Evolutionary conservation across 2,888 invertebrate genomes (phyloP), one percentile per base, ranked within the genome.

Genomic region (Nineta flava): DNA sequence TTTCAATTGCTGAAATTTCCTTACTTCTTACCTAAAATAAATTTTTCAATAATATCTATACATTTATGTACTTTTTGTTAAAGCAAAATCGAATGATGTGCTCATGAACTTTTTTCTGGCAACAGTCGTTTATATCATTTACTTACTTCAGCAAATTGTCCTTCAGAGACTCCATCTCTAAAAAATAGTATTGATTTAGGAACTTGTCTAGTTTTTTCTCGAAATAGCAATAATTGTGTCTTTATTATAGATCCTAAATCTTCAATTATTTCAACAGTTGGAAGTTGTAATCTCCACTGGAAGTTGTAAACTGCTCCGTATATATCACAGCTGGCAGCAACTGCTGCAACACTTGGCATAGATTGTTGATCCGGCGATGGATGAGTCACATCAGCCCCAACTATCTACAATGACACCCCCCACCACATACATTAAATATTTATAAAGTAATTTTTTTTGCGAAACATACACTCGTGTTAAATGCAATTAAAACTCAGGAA

Each of bases 381-480:
- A 70, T 94, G 94, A 0, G 93, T 92, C 6, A 94, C 93, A 67
- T 94, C 94, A 6, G 92, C 92, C 0, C 94, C 94, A 35, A 91
- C 72, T 13, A 49, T 35, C 49, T 49, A 35, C 12, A 10, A 17
- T 38, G 7, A 5, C 9, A 32, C 46, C 10, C 3, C 2, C n/a
- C 3, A 31, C n/a, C 5, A 4, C 10, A 1, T 61, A 57, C 48
- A 62, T 61, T 3, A 34, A 17, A 1, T 41, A 17, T 13, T 57
- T 26, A 1, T 63, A 43, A n/a, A n/a, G 40, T 12, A n/a, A 19
- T 19, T 19, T 3, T 19, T 19, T 19, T 19, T 19, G 19, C 5
- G 5, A 19, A 19, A 19, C 19, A n/a, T n/a, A n/a, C n/a, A n/a
- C n/a, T n/a, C n/a, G n/a, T n/a, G n/a, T n/a, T n/a, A n/a, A n/a